These are phyloP conservation scores for Vidua macroura DNA, from an alignment of 2,113 vertebrate genomes.

Conservation along the genomic window DNA sequence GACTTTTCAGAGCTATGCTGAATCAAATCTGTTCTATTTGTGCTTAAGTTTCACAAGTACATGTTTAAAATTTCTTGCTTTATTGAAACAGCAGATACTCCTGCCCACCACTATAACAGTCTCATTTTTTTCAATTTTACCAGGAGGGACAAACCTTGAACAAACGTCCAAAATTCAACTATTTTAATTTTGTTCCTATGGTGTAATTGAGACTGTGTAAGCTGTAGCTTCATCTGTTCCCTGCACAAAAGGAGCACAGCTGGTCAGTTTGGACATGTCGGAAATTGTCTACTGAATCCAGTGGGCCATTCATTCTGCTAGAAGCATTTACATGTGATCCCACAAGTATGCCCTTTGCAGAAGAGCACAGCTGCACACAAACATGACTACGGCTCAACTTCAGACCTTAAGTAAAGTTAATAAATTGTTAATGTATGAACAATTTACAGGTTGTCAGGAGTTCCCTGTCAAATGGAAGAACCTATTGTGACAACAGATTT, in stretches of 20 bases:
- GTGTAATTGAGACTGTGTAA: not conserved
- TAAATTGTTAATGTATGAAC: not conserved
- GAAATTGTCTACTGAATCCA: not conserved
- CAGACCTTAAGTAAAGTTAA: not conserved
- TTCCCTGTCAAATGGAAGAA: not conserved
- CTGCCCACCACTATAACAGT: not conserved
- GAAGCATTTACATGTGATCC: not conserved
- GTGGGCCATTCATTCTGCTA: not conserved
- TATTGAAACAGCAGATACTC: not conserved
- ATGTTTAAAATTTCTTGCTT: not conserved
- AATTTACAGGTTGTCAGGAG: not conserved
- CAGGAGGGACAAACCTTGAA: not conserved
- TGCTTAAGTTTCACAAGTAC: conserved; percentile 23
- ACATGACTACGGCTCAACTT: not conserved
- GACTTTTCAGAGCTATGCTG: not conserved
- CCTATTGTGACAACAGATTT: not conserved
- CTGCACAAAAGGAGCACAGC: not conserved
- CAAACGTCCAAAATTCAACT: not conserved
- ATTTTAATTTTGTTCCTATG: conserved; percentile 4
- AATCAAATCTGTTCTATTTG: conserved; percentile 7
- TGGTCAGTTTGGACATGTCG: not conserved
- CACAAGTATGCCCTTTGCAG: not conserved
- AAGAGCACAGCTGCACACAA: not conserved
- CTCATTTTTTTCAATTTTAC: not conserved
- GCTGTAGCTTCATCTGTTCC: not conserved